phyloP scores from a whole-genome alignment of 2,797 vertebrate species.

The Crenichthys baileyi region DNA sequence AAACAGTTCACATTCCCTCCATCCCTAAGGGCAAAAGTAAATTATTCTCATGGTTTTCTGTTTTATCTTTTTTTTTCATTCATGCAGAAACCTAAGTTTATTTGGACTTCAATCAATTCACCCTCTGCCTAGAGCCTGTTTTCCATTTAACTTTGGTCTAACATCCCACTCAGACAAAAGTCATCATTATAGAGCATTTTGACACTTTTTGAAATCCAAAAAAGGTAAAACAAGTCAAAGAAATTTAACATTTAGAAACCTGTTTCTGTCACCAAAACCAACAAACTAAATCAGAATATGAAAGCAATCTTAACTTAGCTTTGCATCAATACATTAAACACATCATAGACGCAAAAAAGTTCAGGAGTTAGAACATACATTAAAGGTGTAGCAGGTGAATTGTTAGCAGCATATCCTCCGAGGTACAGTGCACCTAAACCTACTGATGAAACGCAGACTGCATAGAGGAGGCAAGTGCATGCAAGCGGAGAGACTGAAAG shows the following conservation, averaged over 20 bases:
- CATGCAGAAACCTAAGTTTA: conserved; percentile 27
- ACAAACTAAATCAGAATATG: neutral
- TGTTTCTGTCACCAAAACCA: neutral
- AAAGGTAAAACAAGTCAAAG: neutral
- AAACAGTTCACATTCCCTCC: neutral
- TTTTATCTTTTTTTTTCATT: neutral
- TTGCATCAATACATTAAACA: conserved; percentile 12
- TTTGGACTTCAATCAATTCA: conserved; percentile 57
- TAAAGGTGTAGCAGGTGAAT: conserved; percentile 28
- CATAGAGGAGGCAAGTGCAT: conserved; percentile 70
- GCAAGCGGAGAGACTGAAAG: conserved; percentile 51
- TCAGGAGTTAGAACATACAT: conserved; percentile 36
- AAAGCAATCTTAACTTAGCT: neutral
- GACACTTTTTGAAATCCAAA: neutral
- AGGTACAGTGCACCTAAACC: conserved; percentile 40
- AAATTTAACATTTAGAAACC: neutral
- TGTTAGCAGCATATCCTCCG: conserved; percentile 45
- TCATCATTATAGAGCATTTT: neutral
- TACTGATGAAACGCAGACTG: conserved; percentile 49
- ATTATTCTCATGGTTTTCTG: neutral
- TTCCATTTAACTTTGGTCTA: conserved; percentile 45
- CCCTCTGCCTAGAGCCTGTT: conserved; percentile 52
- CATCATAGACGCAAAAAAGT: neutral
- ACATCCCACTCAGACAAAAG: conserved; percentile 26
- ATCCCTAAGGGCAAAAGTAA: no score